Percentiles rank a stretch among this genome's conserved stretches.
Evolutionary conservation across 1,140 invertebrate genomes (phyloP).

Genomic region (Lepidurus apus): DNA sequence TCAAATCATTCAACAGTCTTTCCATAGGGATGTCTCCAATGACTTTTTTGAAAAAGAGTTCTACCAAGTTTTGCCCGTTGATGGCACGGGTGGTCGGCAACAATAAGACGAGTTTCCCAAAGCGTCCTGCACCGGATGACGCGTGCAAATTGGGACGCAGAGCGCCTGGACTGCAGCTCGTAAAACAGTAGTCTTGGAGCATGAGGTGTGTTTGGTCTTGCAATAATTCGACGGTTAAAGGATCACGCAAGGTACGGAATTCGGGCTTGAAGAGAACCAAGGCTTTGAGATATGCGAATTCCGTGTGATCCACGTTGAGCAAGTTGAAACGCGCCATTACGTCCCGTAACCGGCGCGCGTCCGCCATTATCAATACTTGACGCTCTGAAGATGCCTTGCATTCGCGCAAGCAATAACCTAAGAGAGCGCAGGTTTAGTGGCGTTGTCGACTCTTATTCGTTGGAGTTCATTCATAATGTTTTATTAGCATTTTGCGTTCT

Average conservation of each 20-base stretch:
- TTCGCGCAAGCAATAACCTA: conserved; percentile 44
- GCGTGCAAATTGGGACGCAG: conserved; percentile 29
- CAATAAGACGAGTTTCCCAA: conserved; percentile 64
- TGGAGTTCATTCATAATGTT: conserved; percentile 26
- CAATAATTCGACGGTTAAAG: conserved; percentile 58
- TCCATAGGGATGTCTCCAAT: conserved; percentile 64
- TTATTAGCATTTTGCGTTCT: conserved; percentile 35
- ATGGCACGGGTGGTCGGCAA: conserved; percentile 57
- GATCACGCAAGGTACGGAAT: conserved; percentile 56
- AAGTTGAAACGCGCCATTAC: conserved; percentile 59
- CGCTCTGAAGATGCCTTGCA: conserved; percentile 43
- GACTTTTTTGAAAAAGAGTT: conserved; percentile 62
- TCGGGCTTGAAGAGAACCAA: conserved; percentile 74
- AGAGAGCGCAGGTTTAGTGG: conserved; percentile 30
- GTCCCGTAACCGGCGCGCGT: conserved; percentile 54
- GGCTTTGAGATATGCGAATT: conserved; percentile 77
- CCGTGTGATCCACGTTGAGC: conserved; percentile 68
- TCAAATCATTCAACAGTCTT: conserved; percentile 55
- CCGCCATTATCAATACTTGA: conserved; percentile 48
- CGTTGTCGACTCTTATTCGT: background rate
- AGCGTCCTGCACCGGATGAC: conserved; percentile 46
- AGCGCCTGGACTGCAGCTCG: background rate
- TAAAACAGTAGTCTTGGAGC: conserved; percentile 58
- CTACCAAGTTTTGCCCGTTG: conserved; percentile 53
- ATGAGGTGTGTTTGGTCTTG: conserved; percentile 73